These are phyloP conservation scores for Centropus unirufus DNA, from an alignment of 2,113 vertebrate genomes.

Conservation along the genomic window DNA sequence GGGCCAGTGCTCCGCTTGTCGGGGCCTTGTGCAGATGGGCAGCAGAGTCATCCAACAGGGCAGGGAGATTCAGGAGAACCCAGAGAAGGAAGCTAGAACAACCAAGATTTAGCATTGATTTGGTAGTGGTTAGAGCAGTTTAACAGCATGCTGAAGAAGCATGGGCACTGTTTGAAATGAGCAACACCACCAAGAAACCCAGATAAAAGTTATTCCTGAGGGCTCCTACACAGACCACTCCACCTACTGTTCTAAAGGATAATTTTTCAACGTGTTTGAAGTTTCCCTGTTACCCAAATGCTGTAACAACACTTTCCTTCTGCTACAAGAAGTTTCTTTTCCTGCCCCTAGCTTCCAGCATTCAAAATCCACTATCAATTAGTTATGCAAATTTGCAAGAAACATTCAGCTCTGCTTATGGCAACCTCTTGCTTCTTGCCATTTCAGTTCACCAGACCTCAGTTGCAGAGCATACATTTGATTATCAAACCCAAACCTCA, in stretches of 20 bases:
- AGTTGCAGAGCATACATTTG: not conserved
- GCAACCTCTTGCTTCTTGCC: not conserved
- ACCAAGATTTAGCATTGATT: not conserved
- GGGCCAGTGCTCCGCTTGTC: not conserved
- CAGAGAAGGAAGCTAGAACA: not conserved
- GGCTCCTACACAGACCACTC: not conserved
- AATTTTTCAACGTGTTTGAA: not conserved
- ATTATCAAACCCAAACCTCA: not conserved
- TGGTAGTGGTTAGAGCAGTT: not conserved
- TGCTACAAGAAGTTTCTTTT: not conserved
- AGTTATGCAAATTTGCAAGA: not conserved
- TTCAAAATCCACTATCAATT: not conserved
- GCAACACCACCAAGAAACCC: not conserved
- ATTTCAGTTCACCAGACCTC: not conserved
- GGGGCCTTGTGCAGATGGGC: fast-evolving
- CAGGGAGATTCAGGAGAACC: not conserved
- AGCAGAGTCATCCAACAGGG: fast-evolving
- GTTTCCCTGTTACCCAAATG: not conserved
- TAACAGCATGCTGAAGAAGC: not conserved
- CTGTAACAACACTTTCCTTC: not conserved
- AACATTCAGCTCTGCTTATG: not conserved
- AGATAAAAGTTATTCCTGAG: not conserved
- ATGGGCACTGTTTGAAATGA: not conserved
- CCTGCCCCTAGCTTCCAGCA: not conserved
- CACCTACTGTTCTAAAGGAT: not conserved